Conservation (phyloP, 2,797 vertebrate species). For the Helostoma temminkii region DNA sequence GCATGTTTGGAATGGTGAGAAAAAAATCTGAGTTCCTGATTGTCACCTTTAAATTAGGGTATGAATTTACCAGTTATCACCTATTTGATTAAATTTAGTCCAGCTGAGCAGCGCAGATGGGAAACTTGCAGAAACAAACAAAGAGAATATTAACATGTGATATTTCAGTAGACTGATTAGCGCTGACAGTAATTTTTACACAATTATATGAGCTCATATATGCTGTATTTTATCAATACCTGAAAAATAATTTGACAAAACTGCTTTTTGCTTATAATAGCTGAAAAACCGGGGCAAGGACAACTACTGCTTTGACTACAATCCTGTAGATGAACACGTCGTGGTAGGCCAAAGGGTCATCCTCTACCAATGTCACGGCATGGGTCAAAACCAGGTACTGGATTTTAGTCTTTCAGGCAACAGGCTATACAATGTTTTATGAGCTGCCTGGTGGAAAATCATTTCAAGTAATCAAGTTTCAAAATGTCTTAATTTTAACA, state of each 20-base stretch:
- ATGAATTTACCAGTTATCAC: not conserved
- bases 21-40: not conserved
- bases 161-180: not conserved
- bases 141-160: not conserved
- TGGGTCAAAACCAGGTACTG: conserved; percentile 97
- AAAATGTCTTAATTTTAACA: too few species aligned
- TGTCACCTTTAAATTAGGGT: not conserved
- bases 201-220: not conserved
- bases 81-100: not conserved
- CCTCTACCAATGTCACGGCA: conserved; percentile 93
- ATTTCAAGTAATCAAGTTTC: too few species aligned
- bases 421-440: not conserved
- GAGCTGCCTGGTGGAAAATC: not conserved
- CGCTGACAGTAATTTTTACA: not conserved
- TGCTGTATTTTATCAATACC: not conserved
- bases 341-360: conserved; percentile 87
- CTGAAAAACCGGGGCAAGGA: conserved; percentile 89
- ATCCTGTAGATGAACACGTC: conserved; percentile 87
- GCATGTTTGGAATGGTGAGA: conserved; percentile 95
- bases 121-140: not conserved
- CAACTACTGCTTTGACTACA: conserved; percentile 95
- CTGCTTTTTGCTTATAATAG: conserved; percentile 70
- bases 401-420: not conserved
- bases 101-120: not conserved
- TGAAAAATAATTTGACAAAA: not conserved